Evolutionary conservation across 2,797 vertebrate genomes (phyloP).

Genomic region (Pangasius krempfi): DNA sequence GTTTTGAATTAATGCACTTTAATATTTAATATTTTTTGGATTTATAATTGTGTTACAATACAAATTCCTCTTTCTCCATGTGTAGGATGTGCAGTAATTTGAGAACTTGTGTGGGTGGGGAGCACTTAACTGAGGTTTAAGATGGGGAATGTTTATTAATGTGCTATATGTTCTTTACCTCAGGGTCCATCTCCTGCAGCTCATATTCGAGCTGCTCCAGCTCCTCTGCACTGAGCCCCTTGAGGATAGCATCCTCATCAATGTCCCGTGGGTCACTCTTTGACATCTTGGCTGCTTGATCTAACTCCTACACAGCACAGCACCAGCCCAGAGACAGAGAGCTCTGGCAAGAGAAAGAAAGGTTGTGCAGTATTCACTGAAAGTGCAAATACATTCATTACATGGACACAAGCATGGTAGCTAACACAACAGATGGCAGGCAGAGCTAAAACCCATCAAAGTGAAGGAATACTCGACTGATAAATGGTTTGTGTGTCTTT

Average conservation of each 20-base stretch:
- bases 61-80: background rate
- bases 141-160: background rate
- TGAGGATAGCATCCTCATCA: slow-evolving; percentile 93
- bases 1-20: background rate
- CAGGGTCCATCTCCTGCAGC: slow-evolving; percentile 94
- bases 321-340: slow-evolving; percentile 58
- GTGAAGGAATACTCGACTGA: background rate
- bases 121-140: background rate
- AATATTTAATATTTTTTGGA: background rate
- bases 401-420: background rate
- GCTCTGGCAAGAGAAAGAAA: slow-evolving; percentile 52
- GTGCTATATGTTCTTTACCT: slow-evolving; percentile 75
- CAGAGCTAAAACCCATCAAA: background rate
- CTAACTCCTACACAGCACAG: slow-evolving; percentile 55
- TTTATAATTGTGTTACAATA: background rate
- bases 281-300: slow-evolving; percentile 72
- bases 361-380: slow-evolving; percentile 2
- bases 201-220: slow-evolving; percentile 87
- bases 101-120: slow-evolving; percentile 1
- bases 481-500: background rate
- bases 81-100: background rate
- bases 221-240: slow-evolving; percentile 84
- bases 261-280: slow-evolving; percentile 90
- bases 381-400: slow-evolving; percentile 30
- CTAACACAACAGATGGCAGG: slow-evolving; percentile 1